Conservation (phyloP, 2,888 invertebrate species). For the Ormyrus rosae region DNA sequence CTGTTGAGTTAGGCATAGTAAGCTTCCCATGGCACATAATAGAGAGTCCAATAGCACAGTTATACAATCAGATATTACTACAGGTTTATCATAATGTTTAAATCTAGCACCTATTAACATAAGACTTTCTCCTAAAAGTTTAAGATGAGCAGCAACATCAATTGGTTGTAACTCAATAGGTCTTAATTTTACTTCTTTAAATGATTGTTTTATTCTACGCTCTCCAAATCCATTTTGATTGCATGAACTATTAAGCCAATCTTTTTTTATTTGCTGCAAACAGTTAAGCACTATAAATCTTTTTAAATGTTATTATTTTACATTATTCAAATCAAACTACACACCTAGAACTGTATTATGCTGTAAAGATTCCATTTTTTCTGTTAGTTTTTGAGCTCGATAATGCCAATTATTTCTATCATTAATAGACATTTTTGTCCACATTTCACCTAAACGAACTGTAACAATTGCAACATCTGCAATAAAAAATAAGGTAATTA, state of each 20-base stretch:
- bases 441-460: slow-evolving; percentile 90
- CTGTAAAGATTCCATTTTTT: slow-evolving; percentile 66
- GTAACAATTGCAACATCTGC: slow-evolving; percentile 88
- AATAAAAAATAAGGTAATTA: not conserved
- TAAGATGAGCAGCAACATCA: slow-evolving; percentile 94
- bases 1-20: slow-evolving; percentile 90
- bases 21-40: slow-evolving; percentile 92
- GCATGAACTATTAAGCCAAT: slow-evolving; percentile 29
- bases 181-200: slow-evolving; percentile 76
- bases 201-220: slow-evolving; percentile 6
- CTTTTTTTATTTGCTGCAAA: slow-evolving; percentile 37
- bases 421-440: slow-evolving; percentile 85
- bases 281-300: slow-evolving; percentile 5
- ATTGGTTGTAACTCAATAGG: slow-evolving; percentile 80
- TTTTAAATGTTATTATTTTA: not conserved
- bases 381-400: slow-evolving; percentile 84
- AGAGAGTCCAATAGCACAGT: slow-evolving; percentile 95
- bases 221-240: slow-evolving; percentile 1
- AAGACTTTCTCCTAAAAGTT: slow-evolving; percentile 94
- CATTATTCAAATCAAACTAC: not conserved
- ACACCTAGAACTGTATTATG: slow-evolving; percentile 67
- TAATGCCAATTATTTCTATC: slow-evolving; percentile 88
- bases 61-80: slow-evolving; percentile 96
- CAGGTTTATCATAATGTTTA: slow-evolving; percentile 96
- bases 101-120: slow-evolving; percentile 94